A percentile compares a stretch with the other conserved stretches of the same genome.
These are phyloP conservation scores for Acronicta psi DNA, from an alignment of 2,888 invertebrate species.

Conservation along the genomic window DNA sequence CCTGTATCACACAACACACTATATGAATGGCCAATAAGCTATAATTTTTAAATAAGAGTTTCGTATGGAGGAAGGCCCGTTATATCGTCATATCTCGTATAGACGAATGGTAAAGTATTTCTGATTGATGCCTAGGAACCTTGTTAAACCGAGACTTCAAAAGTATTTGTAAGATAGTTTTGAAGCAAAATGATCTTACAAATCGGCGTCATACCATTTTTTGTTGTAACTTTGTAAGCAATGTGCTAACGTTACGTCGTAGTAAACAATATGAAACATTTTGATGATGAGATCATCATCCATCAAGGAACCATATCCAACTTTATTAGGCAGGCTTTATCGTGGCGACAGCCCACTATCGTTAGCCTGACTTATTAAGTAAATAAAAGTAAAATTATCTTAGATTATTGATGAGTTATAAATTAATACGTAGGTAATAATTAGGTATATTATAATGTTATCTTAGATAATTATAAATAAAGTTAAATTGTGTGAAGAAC, in stretches of 20 bases:
- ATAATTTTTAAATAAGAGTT: too few relatives aligned
- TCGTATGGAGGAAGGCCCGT: too few relatives aligned
- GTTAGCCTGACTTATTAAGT: slow-evolving; percentile 13
- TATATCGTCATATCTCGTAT: too few relatives aligned
- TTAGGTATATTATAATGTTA: too few relatives aligned
- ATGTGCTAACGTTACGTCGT: slow-evolving; percentile 23
- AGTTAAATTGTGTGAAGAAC: too few relatives aligned
- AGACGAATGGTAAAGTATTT: too few relatives aligned
- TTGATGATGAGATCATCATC: slow-evolving; percentile 70
- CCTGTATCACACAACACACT: background rate
- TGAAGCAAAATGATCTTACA: background rate
- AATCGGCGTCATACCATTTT: slow-evolving; percentile 8
- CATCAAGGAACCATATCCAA: slow-evolving; percentile 45
- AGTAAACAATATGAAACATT: slow-evolving; percentile 58
- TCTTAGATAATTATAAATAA: too few relatives aligned
- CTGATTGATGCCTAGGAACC: too few relatives aligned
- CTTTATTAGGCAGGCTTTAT: slow-evolving; percentile 68
- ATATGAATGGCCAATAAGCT: too few relatives aligned
- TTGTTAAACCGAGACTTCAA: background rate
- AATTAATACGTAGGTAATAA: too few relatives aligned
- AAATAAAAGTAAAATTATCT: too few relatives aligned
- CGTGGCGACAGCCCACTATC: slow-evolving; percentile 57
- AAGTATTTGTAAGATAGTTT: too few relatives aligned
- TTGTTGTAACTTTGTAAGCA: slow-evolving; percentile 29
- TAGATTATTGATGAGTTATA: background rate